Conservation (phyloP, 2,888 invertebrate genomes). For the Oeneis ivallda region DNA sequence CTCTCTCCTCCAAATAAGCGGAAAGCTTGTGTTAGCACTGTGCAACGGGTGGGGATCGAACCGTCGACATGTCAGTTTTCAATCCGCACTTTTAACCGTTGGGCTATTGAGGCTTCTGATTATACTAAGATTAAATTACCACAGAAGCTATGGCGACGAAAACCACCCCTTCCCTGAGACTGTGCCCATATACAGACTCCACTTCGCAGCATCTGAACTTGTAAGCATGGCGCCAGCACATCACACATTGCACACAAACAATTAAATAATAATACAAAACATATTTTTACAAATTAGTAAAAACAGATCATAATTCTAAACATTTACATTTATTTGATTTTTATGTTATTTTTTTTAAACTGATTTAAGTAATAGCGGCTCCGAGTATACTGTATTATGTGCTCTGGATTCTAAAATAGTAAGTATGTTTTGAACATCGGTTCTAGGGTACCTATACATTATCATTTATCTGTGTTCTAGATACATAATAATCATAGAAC, state of each 20-base stretch:
- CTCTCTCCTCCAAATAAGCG: too few species aligned
- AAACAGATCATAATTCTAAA: not conserved
- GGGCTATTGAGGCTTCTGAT: not conserved
- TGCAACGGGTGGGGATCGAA: not conserved
- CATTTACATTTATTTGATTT: too few species aligned
- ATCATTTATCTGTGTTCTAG: too few species aligned
- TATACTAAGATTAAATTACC: slow-evolving; percentile 40
- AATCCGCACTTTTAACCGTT: not conserved
- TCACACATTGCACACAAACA: slow-evolving; percentile 14
- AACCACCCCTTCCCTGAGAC: slow-evolving; percentile 43
- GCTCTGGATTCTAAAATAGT: too few species aligned
- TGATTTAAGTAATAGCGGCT: too few species aligned
- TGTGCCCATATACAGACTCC: slow-evolving; percentile 43
- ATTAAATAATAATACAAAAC: not conserved
- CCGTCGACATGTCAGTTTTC: not conserved
- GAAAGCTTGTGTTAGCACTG: too few species aligned
- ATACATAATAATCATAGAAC: too few species aligned
- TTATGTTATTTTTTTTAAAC: too few species aligned
- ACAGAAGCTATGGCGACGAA: slow-evolving; percentile 46
- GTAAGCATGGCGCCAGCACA: slow-evolving; percentile 21
- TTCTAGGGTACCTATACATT: too few species aligned
- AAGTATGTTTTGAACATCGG: too few species aligned
- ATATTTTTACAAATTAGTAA: too few species aligned
- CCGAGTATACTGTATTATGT: too few species aligned
- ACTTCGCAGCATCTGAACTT: slow-evolving; percentile 44